phyloP scores from a whole-genome alignment of 2,888 invertebrate species.

The Heteropelma amictum region DNA sequence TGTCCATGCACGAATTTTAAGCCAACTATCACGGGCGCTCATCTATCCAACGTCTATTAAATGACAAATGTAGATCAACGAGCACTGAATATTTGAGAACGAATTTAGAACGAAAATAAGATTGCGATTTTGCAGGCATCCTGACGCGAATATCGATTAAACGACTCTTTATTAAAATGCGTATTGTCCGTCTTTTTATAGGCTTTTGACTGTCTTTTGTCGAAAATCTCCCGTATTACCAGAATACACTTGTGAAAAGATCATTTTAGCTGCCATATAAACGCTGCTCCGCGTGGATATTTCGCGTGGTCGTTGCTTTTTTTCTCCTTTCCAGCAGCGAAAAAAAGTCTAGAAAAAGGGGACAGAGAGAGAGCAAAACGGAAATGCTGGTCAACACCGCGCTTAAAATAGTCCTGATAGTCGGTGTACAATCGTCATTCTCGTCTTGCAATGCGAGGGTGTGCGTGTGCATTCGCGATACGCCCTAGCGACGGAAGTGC shows the following conservation, averaged over 20 bases:
- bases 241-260: conserved; percentile 28
- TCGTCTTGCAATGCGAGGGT: neutral
- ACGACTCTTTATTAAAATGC: neutral
- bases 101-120: too few species aligned
- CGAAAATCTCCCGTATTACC: neutral
- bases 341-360: neutral
- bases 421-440: neutral
- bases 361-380: neutral
- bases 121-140: too few species aligned
- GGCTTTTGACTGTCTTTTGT: too few species aligned
- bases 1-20: too few species aligned
- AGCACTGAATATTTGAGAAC: too few species aligned
- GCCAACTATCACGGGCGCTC: too few species aligned
- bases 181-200: neutral
- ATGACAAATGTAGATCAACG: too few species aligned
- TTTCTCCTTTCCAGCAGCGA: neutral
- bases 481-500: conserved; percentile 6
- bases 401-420: conserved; percentile 9
- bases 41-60: too few species aligned
- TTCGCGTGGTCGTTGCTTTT: conserved; percentile 25
- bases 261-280: conserved; percentile 28
- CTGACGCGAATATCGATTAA: neutral
- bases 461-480: neutral
- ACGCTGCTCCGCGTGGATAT: neutral
- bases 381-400: conserved; percentile 16